phyloP scores from a whole-genome alignment of 1,140 invertebrate species.

The Parasteatoda tepidariorum region DNA sequence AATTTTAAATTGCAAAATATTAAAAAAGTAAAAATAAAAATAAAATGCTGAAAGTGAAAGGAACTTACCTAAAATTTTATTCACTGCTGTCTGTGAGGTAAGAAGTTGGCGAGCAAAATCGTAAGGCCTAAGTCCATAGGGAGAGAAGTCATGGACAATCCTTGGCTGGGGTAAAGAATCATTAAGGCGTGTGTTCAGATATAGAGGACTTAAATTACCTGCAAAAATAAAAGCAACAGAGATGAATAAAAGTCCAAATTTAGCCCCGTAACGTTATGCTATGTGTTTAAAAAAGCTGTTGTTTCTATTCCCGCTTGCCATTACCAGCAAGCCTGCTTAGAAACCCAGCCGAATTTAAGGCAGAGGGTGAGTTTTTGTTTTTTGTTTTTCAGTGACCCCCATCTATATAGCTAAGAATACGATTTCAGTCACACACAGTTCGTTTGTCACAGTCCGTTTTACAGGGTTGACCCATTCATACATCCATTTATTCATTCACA shows the following conservation, averaged over 20 bases:
- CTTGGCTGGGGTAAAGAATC: conserved; percentile 64
- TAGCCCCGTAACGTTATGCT: background rate
- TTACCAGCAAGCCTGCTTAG: too few species aligned
- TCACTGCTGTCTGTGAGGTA: conserved; percentile 90
- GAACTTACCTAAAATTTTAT: conserved; percentile 85
- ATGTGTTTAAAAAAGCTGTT: background rate
- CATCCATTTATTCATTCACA: too few species aligned
- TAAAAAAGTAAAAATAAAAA: too few species aligned
- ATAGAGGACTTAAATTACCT: conserved; percentile 58
- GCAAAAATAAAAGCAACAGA: conserved; percentile 25
- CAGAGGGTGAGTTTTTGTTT: too few species aligned
- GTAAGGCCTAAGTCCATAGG: conserved; percentile 85
- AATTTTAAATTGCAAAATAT: too few species aligned
- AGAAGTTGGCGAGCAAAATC: conserved; percentile 89
- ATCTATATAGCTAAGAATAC: too few species aligned
- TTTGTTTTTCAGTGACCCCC: too few species aligned
- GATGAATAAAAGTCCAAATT: background rate
- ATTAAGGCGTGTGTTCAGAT: conserved; percentile 51
- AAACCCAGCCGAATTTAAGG: too few species aligned
- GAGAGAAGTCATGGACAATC: conserved; percentile 82
- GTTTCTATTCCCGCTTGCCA: background rate
- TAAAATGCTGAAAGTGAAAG: too few species aligned
- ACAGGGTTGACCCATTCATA: too few species aligned
- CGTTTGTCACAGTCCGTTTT: too few species aligned
- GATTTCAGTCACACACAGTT: too few species aligned